Percentiles rank a stretch among this genome's conserved stretches.
These are phyloP conservation scores for Sarcophaga subvicina DNA, from an alignment of 2,888 invertebrate genomes.

Conservation along the genomic window DNA sequence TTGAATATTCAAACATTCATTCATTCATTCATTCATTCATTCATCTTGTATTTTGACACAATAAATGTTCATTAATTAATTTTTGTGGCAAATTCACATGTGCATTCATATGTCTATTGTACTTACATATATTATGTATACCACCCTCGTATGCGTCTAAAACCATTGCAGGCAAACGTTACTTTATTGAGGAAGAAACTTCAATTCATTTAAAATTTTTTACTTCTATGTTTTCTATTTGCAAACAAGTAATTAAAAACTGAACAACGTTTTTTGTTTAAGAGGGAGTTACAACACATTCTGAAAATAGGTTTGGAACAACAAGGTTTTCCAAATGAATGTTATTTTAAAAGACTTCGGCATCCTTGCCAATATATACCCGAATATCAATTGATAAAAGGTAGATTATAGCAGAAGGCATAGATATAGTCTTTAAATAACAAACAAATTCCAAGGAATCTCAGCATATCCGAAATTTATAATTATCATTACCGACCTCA, in stretches of 20 bases:
- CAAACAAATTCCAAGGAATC: no score
- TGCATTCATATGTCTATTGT: background rate
- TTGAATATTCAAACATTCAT: conserved; percentile 20
- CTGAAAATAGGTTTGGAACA: no score
- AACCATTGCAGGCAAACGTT: background rate
- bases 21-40: conserved; percentile 35
- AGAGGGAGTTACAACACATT: no score
- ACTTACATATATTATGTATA: background rate
- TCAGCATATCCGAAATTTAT: no score
- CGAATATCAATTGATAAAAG: no score
- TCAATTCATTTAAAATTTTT: background rate
- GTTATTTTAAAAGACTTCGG: no score
- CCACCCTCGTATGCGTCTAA: background rate
- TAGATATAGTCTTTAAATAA: no score
- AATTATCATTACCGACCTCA: no score
- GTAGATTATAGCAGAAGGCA: no score
- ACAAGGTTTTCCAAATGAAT: no score
- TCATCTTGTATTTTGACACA: conserved; percentile 50
- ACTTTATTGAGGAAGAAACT: background rate
- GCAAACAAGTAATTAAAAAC: conserved; percentile 47
- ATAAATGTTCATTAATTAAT: conserved; percentile 24
- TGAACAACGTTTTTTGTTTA: background rate
- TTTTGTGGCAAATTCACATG: conserved; percentile 21
- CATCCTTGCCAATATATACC: no score
- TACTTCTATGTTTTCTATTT: conserved; percentile 2